A percentile compares a stretch with the other conserved stretches of the same genome.
phyloP scores from a whole-genome alignment of 1,140 invertebrate genomes.

The Drosophila azteca region DNA sequence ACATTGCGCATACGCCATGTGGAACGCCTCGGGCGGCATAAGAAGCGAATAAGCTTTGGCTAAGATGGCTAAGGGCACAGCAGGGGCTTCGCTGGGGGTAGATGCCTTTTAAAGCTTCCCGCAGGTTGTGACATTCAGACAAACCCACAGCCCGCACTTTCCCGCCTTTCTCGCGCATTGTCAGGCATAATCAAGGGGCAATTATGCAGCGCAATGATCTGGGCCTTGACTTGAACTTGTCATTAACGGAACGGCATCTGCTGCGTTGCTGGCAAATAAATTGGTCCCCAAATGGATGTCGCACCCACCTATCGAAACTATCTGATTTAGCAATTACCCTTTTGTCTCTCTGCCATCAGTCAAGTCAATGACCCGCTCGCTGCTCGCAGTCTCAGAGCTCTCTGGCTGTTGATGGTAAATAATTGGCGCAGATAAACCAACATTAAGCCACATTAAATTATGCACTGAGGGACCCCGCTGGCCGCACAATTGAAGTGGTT shows the following conservation, averaged over 20 bases:
- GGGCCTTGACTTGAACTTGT: constrained; percentile 34
- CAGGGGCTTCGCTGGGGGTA: constrained; percentile 27
- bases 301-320: constrained; percentile 1
- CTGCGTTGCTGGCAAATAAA: constrained; percentile 11
- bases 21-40: constrained; percentile 1
- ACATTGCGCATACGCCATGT: constrained; percentile 37
- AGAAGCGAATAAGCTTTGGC: constrained; percentile 34
- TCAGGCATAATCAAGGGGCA: constrained; percentile 37
- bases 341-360: constrained; percentile 47
- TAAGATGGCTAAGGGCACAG: constrained; percentile 44
- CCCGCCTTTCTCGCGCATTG: constrained; percentile 18
- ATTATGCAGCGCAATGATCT: constrained; percentile 49
- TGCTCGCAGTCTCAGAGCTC: neutral
- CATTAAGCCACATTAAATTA: constrained; percentile 66
- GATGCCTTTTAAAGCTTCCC: constrained; percentile 42
- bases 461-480: constrained; percentile 51
- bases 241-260: constrained; percentile 11
- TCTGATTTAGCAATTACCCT: constrained; percentile 24
- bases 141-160: neutral
- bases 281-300: constrained; percentile 11
- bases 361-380: constrained; percentile 50
- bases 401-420: constrained; percentile 42
- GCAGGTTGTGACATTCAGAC: constrained; percentile 2
- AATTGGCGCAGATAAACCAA: constrained; percentile 57
- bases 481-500: constrained; percentile 29